phyloP scores from a whole-genome alignment of 1,140 invertebrate genomes.

The Ctenoplectra terminalis region DNA sequence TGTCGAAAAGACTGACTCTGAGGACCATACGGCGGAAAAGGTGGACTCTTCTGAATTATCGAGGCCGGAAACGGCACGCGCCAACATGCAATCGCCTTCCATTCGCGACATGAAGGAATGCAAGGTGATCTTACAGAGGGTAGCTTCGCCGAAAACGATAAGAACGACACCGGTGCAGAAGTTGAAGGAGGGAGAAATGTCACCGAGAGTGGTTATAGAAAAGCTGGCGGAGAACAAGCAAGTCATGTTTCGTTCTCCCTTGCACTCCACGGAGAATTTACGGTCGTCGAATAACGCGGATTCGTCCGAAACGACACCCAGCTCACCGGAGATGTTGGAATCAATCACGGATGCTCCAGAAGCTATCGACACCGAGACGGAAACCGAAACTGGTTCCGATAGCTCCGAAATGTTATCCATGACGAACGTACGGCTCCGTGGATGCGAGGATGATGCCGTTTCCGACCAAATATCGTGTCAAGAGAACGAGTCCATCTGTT shows the following conservation, averaged over 20 bases:
- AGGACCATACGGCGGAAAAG: neutral
- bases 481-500: slow-evolving; percentile 70
- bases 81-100: neutral
- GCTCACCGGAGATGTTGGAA: slow-evolving; percentile 42
- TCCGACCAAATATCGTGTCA: slow-evolving; percentile 57
- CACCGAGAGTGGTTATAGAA: slow-evolving; percentile 53
- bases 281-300: slow-evolving; percentile 29
- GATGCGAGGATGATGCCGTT: slow-evolving; percentile 61
- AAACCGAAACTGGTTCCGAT: slow-evolving; percentile 74
- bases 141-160: neutral
- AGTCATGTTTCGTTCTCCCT: slow-evolving; percentile 45
- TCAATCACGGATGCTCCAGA: slow-evolving; percentile 12
- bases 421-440: slow-evolving; percentile 52
- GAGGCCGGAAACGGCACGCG: no score
- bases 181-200: slow-evolving; percentile 34
- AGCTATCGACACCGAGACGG: slow-evolving; percentile 66
- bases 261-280: neutral
- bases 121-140: slow-evolving; percentile 54
- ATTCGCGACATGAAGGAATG: slow-evolving; percentile 25
- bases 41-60: neutral
- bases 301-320: slow-evolving; percentile 40
- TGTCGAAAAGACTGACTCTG: neutral
- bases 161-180: neutral
- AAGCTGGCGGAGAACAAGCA: slow-evolving; percentile 67
- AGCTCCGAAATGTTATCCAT: slow-evolving; percentile 74